Evolutionary conservation across 2,888 invertebrate species (phyloP), one percentile per base, ranked within the genome.

Genomic region (Zhuqinia jingwanae): DNA sequence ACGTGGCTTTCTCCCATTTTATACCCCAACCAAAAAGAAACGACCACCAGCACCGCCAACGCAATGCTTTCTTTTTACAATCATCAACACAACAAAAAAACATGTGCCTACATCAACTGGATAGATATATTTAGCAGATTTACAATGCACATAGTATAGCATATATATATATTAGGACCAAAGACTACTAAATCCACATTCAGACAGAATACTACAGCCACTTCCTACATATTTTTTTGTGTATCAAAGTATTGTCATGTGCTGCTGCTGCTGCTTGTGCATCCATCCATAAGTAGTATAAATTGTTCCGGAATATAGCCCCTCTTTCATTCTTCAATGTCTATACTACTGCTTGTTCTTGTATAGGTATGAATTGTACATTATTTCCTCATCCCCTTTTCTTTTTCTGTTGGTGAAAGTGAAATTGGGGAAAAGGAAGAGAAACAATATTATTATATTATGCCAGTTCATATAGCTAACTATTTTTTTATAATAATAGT

Each of bases 1-100:
- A 25, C 45, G 73, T 81, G 73, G 81, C 22, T 73, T 73, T 45
- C 47, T 27, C 45, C 27, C 45, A 45, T n/a, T 81, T 68, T 80
- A 73, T 73, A 73, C 25, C 15, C 36, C n/a, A 65, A 65, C 65
- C 65, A 36, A 36, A 36, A 36, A 8, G n/a, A n/a, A n/a, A n/a
- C n/a, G 8, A 65, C 36, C 36, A 20, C 42, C 6, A 17, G 17
- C 42, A 65, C 73, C 47, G 15, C 47, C 73, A 15, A 73, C 47
- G 73, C 73, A 73, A 47, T 47, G 42, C 22, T 15, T 73, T 50
- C 36, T 73, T 73, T 73, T 42, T 63, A 30, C 63, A 20, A 45
- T 70, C 20, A n/a, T 42, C 20, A 36, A 6, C 36, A 36, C 20
- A 11, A 6, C 36, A 36, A 2, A 11, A 50, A 50, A 50, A 50